phyloP scores from a whole-genome alignment of 2,113 vertebrate genomes.

The Etheostoma spectabile region DNA sequence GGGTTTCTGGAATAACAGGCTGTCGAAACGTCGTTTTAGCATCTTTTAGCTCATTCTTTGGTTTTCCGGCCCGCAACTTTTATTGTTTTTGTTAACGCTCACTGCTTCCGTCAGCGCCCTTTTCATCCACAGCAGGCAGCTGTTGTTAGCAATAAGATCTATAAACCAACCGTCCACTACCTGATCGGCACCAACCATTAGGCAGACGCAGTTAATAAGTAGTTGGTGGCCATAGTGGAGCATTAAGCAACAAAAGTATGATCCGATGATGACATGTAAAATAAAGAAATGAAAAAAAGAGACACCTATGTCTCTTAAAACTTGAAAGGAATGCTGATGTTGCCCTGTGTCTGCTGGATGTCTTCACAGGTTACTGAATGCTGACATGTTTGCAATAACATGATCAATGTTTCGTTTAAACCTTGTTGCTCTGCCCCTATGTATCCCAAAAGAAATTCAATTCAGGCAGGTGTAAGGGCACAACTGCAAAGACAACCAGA shows the following conservation, averaged over 20 bases:
- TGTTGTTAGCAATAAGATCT: background rate
- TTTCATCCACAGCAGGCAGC: background rate
- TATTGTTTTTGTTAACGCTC: too few species aligned
- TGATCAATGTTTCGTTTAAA: background rate
- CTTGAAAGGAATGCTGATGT: background rate
- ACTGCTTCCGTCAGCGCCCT: background rate
- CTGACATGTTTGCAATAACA: background rate
- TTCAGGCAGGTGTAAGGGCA: background rate
- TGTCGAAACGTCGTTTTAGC: background rate
- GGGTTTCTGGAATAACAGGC: background rate
- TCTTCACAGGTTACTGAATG: background rate
- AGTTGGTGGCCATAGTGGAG: background rate
- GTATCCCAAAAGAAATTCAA: background rate
- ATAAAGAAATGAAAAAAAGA: too few species aligned
- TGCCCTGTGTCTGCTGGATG: background rate
- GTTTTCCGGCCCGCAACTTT: too few species aligned
- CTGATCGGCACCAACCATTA: background rate
- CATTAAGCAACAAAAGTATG: background rate
- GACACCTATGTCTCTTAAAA: background rate
- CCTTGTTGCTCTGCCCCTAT: background rate
- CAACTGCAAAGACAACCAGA: background rate
- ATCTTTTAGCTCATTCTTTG: too few species aligned
- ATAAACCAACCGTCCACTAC: background rate
- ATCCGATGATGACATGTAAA: too few species aligned
- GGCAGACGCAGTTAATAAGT: too few species aligned